Conservation (phyloP, 2,797 vertebrate genomes). For the Syngnathus rostellatus region DNA sequence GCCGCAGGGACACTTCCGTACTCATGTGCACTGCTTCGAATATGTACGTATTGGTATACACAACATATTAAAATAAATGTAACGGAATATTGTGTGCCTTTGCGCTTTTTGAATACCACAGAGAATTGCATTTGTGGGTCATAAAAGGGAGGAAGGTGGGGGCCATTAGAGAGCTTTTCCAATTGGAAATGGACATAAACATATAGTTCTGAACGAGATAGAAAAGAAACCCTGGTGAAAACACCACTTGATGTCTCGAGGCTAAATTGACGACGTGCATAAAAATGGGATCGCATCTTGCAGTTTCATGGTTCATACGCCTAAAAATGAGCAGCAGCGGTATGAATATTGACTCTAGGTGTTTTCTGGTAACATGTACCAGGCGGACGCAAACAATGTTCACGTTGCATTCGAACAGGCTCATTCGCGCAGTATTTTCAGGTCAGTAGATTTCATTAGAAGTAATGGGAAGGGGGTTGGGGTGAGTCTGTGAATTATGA, state of each 20-base stretch:
- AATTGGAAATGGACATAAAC: slow-evolving; percentile 1
- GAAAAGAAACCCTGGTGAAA: slow-evolving; percentile 11
- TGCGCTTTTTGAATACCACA: slow-evolving; percentile 6
- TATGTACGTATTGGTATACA: not conserved
- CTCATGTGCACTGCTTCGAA: not conserved
- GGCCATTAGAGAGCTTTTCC: not conserved
- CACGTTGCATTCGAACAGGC: slow-evolving; percentile 36
- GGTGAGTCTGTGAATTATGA: slow-evolving; percentile 59
- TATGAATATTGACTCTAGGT: slow-evolving; percentile 34
- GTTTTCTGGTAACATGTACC: slow-evolving; percentile 34
- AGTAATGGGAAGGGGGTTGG: slow-evolving; percentile 38
- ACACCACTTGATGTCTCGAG: slow-evolving; percentile 3
- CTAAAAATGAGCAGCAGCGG: slow-evolving; percentile 16
- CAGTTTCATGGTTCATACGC: slow-evolving; percentile 6
- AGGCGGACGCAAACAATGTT: slow-evolving; percentile 31
- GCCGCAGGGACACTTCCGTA: not conserved
- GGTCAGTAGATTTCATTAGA: slow-evolving; percentile 67
- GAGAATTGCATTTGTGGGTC: slow-evolving; percentile 4
- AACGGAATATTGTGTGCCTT: slow-evolving; percentile 4
- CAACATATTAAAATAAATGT: slow-evolving; percentile 6
- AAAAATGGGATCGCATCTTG: slow-evolving; percentile 2
- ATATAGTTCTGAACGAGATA: not conserved
- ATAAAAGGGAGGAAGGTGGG: not conserved
- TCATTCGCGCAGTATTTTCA: slow-evolving; percentile 54
- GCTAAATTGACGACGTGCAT: not conserved